Base-by-base conservation (phyloP, 2,888 invertebrate genomes). In the Thera britannica region DNA sequence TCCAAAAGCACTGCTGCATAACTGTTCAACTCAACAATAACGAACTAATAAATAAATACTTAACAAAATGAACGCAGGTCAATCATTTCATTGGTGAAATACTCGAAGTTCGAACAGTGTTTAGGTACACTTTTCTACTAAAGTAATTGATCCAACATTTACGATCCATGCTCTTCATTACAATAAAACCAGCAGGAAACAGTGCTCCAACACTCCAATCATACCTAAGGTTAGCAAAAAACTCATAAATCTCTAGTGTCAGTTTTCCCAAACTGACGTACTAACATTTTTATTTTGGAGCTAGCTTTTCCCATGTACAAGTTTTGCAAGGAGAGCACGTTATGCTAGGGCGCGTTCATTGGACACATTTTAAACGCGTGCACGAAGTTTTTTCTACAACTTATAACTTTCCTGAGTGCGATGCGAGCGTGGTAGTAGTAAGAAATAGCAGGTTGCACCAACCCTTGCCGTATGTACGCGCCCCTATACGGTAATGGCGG, bases 51-150 rank as follows among this genome's bases (percentile, higher is more conserved):
- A 72, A 72, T 66, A 67, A 67, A 62, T 74, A 74, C 49, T 12
- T 75, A 77, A 72, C 65, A 76, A 77, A 79, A 74, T 51, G n/a
- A 58, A 65, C 56, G n/a, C 56, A 67, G 55, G 9, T 61, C 54
- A 57, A 69, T 55, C 23, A 62, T 58, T 62, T 63, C 54, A 65
- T 60, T 51, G 49, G 51, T 48, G n/a, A 12, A 65, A 65, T 62
- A 68, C 66, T 68, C 58, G 62, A 62, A 59, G 60, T 65, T 65
- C 12, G 46, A 57, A 67, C 41, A 8, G 8, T 7, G 41, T 41
- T 5, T 41, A 57, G 63, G 54, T 55, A 63, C 63, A 71, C 58
- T 67, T 69, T 61, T 70, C 67, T 73, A 71, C 34, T 51, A 44
- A 38, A 7, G 12, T 62, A 34, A 55, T 34, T 55, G 12, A 58